Conservation (phyloP, 2,888 invertebrate species). For the Tanypteryx hageni region DNA sequence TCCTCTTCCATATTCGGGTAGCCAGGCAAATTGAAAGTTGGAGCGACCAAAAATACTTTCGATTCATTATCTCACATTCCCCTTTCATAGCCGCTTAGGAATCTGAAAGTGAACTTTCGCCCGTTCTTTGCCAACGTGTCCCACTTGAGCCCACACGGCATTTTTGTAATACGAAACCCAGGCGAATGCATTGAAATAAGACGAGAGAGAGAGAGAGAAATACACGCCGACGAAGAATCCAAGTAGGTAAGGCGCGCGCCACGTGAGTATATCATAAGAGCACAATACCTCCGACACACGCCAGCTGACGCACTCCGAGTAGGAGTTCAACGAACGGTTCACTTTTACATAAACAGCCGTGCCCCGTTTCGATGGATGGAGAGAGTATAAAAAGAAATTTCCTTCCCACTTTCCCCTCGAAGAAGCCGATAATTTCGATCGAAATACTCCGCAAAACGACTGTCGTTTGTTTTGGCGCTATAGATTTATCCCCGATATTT, state of each 20-base stretch:
- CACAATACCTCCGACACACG: conserved; percentile 17
- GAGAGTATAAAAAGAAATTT: conserved; percentile 3
- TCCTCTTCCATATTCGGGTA: background rate
- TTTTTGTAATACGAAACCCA: conserved; percentile 32
- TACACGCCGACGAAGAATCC: conserved; percentile 16
- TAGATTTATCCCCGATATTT: background rate
- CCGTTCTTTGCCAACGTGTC: conserved; percentile 24
- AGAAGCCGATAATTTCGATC: conserved; percentile 1
- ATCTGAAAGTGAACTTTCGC: conserved; percentile 35
- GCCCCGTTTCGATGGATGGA: background rate
- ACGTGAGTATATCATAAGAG: conserved; percentile 29
- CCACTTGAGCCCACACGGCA: conserved; percentile 29
- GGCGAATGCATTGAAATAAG: conserved; percentile 32
- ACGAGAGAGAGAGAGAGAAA: background rate
- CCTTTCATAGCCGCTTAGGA: conserved; percentile 31
- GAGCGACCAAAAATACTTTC: conserved; percentile 24
- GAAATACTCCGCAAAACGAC: background rate
- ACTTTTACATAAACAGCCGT: conserved; percentile 14
- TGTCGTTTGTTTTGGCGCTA: background rate
- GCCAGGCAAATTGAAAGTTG: conserved; percentile 14
- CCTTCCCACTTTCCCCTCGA: conserved; percentile 2
- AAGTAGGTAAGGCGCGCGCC: background rate
- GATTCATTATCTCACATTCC: conserved; percentile 19
- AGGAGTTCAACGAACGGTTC: conserved; percentile 8
- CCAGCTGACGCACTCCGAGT: background rate